These are phyloP conservation scores for Pseudochirops corinnae DNA, from an alignment of 2,797 vertebrate species.

Conservation along the genomic window DNA sequence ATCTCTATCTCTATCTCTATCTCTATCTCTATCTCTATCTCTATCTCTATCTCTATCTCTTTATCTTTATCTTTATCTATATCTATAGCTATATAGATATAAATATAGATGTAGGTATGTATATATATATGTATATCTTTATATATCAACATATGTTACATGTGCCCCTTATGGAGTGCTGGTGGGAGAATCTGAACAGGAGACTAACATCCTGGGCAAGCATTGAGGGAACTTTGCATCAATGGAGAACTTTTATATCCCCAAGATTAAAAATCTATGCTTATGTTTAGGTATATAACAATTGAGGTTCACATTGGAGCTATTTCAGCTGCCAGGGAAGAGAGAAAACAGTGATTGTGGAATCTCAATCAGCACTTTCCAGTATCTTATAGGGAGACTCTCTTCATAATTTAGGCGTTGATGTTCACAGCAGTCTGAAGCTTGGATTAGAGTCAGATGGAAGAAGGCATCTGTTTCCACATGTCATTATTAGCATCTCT, in stretches of 20 bases:
- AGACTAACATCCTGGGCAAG: not conserved
- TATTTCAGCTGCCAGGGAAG: not conserved
- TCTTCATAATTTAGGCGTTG: not conserved
- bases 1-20: too few relatives aligned
- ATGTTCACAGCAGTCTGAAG: not conserved
- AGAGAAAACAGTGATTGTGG: not conserved
- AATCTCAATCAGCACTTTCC: not conserved
- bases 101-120: too few relatives aligned
- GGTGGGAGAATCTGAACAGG: not conserved
- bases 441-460: not conserved
- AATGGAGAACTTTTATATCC: not conserved
- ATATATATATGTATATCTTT: too few relatives aligned
- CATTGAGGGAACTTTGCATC: not conserved
- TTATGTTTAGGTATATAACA: not conserved
- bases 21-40: too few relatives aligned
- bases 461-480: not conserved
- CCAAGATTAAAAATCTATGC: not conserved
- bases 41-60: too few relatives aligned
- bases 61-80: too few relatives aligned
- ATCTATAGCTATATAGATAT: not conserved
- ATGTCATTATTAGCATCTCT: not conserved
- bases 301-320: not conserved
- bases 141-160: too few relatives aligned
- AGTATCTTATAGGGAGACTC: not conserved
- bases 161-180: not conserved